A percentile compares a stretch with the other conserved stretches of the same genome.
These are phyloP conservation scores for Athene cunicularia DNA, from an alignment of 2,113 vertebrate genomes.

Conservation along the genomic window DNA sequence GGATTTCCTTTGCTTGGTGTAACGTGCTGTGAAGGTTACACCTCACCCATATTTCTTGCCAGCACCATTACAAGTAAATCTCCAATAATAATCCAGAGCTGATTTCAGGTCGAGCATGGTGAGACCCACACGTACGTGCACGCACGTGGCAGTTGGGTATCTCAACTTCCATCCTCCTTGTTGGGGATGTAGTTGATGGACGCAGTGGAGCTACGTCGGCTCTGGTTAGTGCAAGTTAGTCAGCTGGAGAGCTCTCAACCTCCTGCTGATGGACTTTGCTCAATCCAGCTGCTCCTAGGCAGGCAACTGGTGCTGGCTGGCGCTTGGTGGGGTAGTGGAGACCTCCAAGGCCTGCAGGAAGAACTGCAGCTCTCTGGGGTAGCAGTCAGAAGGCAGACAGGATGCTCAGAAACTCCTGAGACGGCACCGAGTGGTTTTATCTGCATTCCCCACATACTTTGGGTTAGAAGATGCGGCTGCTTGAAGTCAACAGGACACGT, in stretches of 20 bases:
- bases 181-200: not conserved
- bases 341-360: not conserved
- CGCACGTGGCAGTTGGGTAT: not conserved
- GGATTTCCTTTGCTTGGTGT: not conserved
- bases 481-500: accelerated
- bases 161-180: accelerated
- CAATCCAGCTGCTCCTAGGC: accelerated
- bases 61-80: accelerated
- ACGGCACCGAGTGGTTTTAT: not conserved
- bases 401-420: not conserved
- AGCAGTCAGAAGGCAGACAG: not conserved
- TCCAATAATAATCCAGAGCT: not conserved
- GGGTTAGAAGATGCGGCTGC: no score
- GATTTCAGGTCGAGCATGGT: not conserved
- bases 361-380: not conserved
- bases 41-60: not conserved
- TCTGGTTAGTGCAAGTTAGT: no score
- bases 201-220: not conserved
- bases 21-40: not conserved
- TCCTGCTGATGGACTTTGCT: not conserved
- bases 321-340: not conserved
- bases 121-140: accelerated
- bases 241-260: not conserved
- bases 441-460: not conserved
- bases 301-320: not conserved